Evolutionary conservation across 2,797 vertebrate genomes (phyloP), one percentile per base, ranked within the genome.

Genomic region (Lepus oiostolus): DNA sequence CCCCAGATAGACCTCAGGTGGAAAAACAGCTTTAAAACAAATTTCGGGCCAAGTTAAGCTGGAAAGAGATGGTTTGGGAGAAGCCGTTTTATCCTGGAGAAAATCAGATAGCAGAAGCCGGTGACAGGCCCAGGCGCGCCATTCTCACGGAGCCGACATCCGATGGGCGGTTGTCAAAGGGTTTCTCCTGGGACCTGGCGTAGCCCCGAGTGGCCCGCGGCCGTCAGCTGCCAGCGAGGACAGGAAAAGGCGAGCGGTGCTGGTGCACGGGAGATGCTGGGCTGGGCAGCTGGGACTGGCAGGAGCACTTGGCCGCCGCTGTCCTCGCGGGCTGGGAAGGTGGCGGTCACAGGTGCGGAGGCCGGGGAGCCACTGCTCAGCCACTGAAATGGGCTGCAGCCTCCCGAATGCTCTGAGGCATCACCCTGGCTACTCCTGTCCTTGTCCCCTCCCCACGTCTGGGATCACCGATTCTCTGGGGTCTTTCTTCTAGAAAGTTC

Each of bases 1-100:
- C 50, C 8, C 1, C n/a, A 95, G 86, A 63, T 85, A 91, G 81
- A 86, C 83, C 68, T 75, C 76, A 83, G 71, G 38, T 63, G 71
- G 75, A 89, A 86, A 85, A 50, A 32, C 16, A 65, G 38, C 67
- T 85, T 72, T 67, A 28, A 74, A 68, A 85, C 38, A 75, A 30
- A 91, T 63, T 67, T 79, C 50, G 65, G 24, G 65, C 75, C 67
- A 74, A 89, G 76, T 54, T 8, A 7, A 47, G 54, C 35, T 81
- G 38, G 14, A 84, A 75, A 88, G 60, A 10, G 28, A n/a, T 77
- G 85, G 28, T 5, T 82, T 81, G 67, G 47, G 84, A 70, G 85
- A 92, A 77, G 62, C 32, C 26, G 0, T 67, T 85, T 32, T 79
- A 5, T 24, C 58, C 71, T 17, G 9, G 62, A 85, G 47, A 62